Conservation (phyloP, 2,888 invertebrate genomes). For the Cryptosula pallasiana region DNA sequence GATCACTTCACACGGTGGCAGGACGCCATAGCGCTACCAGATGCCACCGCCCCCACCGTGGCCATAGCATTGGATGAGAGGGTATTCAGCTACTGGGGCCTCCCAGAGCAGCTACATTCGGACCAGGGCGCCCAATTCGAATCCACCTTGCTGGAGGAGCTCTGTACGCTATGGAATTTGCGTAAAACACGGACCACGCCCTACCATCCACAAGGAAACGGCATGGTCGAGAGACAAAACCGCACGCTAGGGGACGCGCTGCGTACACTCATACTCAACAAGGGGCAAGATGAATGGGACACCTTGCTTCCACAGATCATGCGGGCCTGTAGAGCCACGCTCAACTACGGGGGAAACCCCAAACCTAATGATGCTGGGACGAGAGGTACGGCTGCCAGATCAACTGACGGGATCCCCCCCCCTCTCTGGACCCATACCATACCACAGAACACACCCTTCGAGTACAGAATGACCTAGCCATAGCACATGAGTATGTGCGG, state of each 20-base stretch:
- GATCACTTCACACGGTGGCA: constrained; percentile 13
- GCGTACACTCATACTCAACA: not conserved
- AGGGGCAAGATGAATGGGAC: not conserved
- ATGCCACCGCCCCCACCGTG: not conserved
- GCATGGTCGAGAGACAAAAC: not conserved
- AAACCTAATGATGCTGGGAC: not conserved
- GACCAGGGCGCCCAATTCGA: not conserved
- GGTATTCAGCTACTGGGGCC: not conserved
- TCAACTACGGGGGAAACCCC: not conserved
- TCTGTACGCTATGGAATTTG: not conserved
- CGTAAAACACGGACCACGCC: not conserved
- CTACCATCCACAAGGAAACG: not conserved
- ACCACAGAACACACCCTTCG: not conserved
- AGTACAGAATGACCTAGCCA: not conserved
- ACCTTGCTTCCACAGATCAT: not conserved
- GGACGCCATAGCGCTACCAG: not conserved
- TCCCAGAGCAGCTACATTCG: not conserved
- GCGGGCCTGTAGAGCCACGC: not conserved
- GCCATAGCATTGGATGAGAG: not conserved
- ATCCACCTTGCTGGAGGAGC: not conserved
- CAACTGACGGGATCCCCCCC: no score
- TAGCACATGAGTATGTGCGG: not conserved
- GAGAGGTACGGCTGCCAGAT: not conserved
- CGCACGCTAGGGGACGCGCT: not conserved
- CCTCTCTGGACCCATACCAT: not conserved